Evolutionary conservation across 2,797 vertebrate species (phyloP).

Genomic region (Rachycentron canadum): DNA sequence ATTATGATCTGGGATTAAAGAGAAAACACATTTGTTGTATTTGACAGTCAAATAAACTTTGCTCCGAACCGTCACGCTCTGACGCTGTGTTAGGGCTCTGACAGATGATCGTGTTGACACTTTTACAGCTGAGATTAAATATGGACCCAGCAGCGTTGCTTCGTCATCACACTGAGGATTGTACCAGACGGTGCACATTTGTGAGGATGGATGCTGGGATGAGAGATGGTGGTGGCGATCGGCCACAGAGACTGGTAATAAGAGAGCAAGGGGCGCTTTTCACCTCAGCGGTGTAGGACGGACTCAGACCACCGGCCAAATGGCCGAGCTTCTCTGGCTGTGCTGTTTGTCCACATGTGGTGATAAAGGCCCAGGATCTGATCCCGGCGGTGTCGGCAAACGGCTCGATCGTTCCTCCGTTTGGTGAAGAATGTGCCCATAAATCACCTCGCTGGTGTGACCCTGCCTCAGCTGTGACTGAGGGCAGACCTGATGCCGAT

Average conservation of each 20-base stretch:
- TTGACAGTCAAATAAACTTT: neutral
- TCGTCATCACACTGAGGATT: conserved; percentile 14
- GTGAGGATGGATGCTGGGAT: conserved; percentile 26
- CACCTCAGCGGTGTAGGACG: neutral
- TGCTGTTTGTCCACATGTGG: conserved; percentile 34
- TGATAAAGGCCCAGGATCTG: conserved; percentile 23
- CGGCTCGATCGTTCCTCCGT: conserved; percentile 12
- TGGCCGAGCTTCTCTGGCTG: neutral
- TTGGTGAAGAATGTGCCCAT: conserved; percentile 19
- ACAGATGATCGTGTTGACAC: conserved; percentile 15
- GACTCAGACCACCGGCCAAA: neutral
- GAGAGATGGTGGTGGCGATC: neutral
- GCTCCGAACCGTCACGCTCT: neutral
- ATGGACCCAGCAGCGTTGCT: conserved; percentile 14
- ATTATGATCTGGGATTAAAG: neutral
- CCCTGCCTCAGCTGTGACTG: neutral
- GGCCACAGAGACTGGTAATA: neutral
- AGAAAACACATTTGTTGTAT: neutral
- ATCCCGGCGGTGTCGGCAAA: conserved; percentile 19
- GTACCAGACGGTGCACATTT: conserved; percentile 32
- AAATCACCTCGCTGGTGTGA: conserved; percentile 24
- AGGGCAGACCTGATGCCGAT: neutral
- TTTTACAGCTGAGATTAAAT: conserved; percentile 25
- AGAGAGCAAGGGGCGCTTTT: neutral
- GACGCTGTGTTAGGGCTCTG: neutral